Percentiles rank a stretch among this genome's conserved stretches.
phyloP scores from a whole-genome alignment of 2,888 invertebrate genomes.

The Unio delphinus region DNA sequence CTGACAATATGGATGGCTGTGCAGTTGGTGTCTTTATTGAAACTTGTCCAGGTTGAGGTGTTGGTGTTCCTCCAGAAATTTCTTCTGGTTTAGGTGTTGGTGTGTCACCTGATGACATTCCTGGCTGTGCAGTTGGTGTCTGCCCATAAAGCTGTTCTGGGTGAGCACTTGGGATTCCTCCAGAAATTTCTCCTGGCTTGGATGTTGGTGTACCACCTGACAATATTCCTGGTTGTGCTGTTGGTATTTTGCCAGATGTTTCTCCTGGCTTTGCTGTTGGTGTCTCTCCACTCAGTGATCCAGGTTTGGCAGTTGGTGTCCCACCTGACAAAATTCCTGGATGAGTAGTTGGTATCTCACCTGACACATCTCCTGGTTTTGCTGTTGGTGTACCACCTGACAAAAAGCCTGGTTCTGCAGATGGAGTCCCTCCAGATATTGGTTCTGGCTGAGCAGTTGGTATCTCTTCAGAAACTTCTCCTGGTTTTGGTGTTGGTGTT shows the following conservation, averaged over 20 bases:
- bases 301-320: conserved; percentile 22
- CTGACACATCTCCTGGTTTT: conserved; percentile 18
- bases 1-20: too few relatives aligned
- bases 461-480: too few relatives aligned
- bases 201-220: conserved; percentile 19
- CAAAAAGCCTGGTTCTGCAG: too few relatives aligned
- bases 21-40: too few relatives aligned
- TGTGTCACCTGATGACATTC: too few relatives aligned
- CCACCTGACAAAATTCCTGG: conserved; percentile 16
- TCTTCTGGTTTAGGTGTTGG: too few relatives aligned
- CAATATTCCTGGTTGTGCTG: conserved; percentile 18
- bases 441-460: too few relatives aligned
- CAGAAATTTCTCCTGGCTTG: background rate
- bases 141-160: too few relatives aligned
- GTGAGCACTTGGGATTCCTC: conserved; percentile 13
- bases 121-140: too few relatives aligned
- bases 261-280: conserved; percentile 21
- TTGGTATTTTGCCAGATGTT: conserved; percentile 14
- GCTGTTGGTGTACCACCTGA: background rate
- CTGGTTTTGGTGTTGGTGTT: too few relatives aligned
- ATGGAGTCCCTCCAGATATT: too few relatives aligned
- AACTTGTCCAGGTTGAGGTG: too few relatives aligned
- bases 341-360: conserved; percentile 22
- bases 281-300: conserved; percentile 7
- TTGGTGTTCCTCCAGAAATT: conserved; percentile 4